phyloP scores from a whole-genome alignment of 2,888 invertebrate species.

The Gastracanthus pulcherrimus region DNA sequence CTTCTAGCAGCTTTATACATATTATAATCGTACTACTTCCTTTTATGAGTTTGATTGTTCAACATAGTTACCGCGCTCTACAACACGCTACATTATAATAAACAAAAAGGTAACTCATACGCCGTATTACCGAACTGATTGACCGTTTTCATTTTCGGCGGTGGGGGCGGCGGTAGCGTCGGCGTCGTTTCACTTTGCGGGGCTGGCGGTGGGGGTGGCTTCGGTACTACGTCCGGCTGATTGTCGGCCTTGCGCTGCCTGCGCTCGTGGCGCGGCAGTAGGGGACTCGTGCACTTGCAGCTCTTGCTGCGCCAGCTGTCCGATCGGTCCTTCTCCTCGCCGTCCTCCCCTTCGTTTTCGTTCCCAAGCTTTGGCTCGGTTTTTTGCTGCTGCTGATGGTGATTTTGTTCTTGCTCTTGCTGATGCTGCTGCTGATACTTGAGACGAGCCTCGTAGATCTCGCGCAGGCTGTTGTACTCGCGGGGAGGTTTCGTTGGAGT shows the following conservation, averaged over 20 bases:
- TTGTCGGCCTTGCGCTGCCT: conserved; percentile 82
- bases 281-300: conserved; percentile 42
- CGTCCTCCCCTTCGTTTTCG: background rate
- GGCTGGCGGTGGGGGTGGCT: conserved; percentile 80
- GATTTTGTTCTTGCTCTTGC: conserved; percentile 32
- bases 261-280: conserved; percentile 81
- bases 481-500: conserved; percentile 71
- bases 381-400: conserved; percentile 7
- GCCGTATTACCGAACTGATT: conserved; percentile 36
- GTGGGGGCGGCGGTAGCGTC: conserved; percentile 80
- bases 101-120: too few relatives aligned
- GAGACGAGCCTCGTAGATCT: conserved; percentile 84
- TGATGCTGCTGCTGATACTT: conserved; percentile 62
- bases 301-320: conserved; percentile 10
- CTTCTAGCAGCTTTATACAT: too few relatives aligned
- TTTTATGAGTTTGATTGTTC: too few relatives aligned
- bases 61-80: too few relatives aligned
- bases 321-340: background rate
- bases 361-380: conserved; percentile 58
- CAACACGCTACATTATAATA: too few relatives aligned
- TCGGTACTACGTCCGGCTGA: conserved; percentile 85
- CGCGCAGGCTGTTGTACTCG: conserved; percentile 84
- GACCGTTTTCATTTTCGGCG: background rate
- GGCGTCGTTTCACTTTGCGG: background rate
- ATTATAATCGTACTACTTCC: too few relatives aligned